Evolutionary conservation across 1,140 invertebrate genomes (phyloP), one percentile per base, ranked within the genome.

Genomic region (Drosophila insularis): DNA sequence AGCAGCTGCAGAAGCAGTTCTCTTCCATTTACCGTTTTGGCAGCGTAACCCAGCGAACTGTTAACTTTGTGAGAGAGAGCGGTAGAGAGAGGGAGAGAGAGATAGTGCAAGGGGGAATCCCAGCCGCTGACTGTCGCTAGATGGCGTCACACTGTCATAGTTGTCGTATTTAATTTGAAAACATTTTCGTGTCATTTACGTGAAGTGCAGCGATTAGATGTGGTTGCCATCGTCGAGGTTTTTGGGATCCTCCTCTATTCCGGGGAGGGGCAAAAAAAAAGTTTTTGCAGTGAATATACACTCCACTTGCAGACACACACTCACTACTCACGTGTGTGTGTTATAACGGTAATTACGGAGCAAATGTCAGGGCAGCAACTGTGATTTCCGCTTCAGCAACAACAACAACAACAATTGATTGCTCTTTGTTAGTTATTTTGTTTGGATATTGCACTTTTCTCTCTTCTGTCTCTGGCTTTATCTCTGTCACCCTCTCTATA

Each of bases 331-430:
- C 4, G 43, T 54, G 66, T 40, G 59, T 78, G 67, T 81, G 65
- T 35, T 55, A 74, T 77, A 77, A 77, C 74, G 74, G 79, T 86
- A 86, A 86, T 86, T 86, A 87, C 79, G 74, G 69, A 60, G 68
- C 75, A 86, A 87, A 86, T 79, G 76, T 73, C 77, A 75, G 63
- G 43, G 71, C 78, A 68, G 68, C 70, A 50, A 82, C 80, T 85
- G 81, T 76, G 82, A 86, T 86, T 87, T 86, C 70, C 72, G 75
- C 79, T 81, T 58, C 64, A 86, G 73, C 78, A 86, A 81, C 82
- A 86, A 75, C 81, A 84, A 4, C 43, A 50, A 8, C 32, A 86
- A 76, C 81, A 85, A 86, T 86, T 87, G 82, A 86, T 86, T 87
- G 80, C 79, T 74, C 74, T 81, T 50, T 50, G 43, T 50, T 50